A percentile compares a stretch with the other conserved stretches of the same genome.
These are phyloP conservation scores for Sanderia malayensis DNA, from an alignment of 30 jellyfish, hydroid and myxozoan species.

Conservation along the genomic window DNA sequence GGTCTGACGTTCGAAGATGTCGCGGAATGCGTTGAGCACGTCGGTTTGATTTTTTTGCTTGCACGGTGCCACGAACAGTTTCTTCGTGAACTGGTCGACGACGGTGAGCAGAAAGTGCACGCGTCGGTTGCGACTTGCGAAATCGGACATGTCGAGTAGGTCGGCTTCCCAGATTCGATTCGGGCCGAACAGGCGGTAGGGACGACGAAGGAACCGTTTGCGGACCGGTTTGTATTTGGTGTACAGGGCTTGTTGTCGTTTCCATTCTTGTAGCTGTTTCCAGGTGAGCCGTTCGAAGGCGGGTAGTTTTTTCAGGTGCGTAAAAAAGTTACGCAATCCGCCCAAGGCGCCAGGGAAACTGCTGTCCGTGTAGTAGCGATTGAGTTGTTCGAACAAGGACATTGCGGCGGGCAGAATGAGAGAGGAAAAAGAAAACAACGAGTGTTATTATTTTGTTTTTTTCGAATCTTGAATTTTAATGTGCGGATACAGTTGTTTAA, in stretches of 20 bases:
- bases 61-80: not conserved
- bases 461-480: too few species aligned
- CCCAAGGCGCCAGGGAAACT: not conserved
- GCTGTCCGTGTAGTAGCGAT: not conserved
- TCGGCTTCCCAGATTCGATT: conserved; percentile 8
- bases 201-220: not conserved
- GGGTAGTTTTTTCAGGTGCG: not conserved
- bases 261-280: conserved; percentile 11
- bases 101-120: not conserved
- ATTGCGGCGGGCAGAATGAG: too few species aligned
- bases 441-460: too few species aligned
- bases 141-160: not conserved
- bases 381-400: too few species aligned
- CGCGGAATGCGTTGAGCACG: not conserved
- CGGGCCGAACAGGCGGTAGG: not conserved
- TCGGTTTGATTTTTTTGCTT: not conserved
- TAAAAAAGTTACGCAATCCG: not conserved
- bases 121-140: not conserved
- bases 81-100: conserved; percentile 12
- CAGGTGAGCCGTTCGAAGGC: not conserved
- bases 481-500: too few species aligned
- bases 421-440: too few species aligned
- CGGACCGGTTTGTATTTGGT: not conserved
- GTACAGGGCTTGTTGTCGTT: not conserved
- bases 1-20: not conserved